Conservation (phyloP, 1,140 invertebrate genomes). For the Drosophila nigromelanica region DNA sequence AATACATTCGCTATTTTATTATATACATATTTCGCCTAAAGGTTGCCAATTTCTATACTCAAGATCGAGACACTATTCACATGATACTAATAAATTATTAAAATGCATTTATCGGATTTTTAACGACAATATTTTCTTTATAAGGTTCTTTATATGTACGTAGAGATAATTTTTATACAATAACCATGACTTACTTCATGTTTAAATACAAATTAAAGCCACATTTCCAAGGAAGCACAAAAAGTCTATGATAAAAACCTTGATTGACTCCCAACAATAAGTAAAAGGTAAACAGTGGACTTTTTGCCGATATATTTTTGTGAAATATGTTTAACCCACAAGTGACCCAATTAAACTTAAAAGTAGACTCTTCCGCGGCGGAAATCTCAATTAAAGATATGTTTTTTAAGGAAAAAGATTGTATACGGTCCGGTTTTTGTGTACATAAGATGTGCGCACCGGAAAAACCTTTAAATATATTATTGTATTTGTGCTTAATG, state of each 20-base stretch:
- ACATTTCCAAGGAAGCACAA: neutral
- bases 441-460: neutral
- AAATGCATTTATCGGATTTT: too few species aligned
- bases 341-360: neutral
- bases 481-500: constrained; percentile 45
- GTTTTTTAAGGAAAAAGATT: neutral
- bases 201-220: neutral
- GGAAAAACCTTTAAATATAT: constrained; percentile 33
- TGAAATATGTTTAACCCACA: neutral
- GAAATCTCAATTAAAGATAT: constrained; percentile 3
- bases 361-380: constrained; percentile 1
- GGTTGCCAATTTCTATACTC: too few species aligned
- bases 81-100: too few species aligned
- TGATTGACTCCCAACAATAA: neutral
- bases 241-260: too few species aligned
- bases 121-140: too few species aligned
- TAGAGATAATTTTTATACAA: too few species aligned
- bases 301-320: neutral
- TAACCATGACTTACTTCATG: too few species aligned
- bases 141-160: too few species aligned
- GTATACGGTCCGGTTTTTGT: neutral
- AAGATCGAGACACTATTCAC: too few species aligned
- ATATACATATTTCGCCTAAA: too few species aligned
- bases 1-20: too few species aligned
- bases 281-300: neutral